Evolutionary conservation across 2,113 vertebrate genomes (phyloP).

Genomic region (Odontophorus gujanensis): DNA sequence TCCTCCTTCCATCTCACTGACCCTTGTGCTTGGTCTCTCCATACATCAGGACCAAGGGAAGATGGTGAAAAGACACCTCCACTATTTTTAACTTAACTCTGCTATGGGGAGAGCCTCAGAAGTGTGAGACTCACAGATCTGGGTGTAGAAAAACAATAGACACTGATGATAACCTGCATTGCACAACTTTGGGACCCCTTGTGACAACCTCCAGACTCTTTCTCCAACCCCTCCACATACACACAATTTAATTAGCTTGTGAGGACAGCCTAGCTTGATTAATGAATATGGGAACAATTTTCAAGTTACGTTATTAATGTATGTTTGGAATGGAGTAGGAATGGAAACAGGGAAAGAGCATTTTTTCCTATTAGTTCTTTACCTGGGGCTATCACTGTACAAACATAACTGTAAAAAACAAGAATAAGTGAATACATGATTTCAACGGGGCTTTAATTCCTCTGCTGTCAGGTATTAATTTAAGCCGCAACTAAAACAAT

Average conservation of each 20-base stretch:
- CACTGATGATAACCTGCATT: background rate
- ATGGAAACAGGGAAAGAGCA: background rate
- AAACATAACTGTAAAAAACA: conserved; percentile 11
- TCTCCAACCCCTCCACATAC: background rate
- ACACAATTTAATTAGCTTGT: background rate
- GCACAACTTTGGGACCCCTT: background rate
- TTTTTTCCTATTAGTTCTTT: conserved; percentile 48
- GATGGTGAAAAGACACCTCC: background rate
- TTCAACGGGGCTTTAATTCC: conserved; percentile 33
- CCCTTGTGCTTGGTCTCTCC: background rate
- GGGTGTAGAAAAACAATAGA: background rate
- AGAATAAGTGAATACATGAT: conserved; percentile 5
- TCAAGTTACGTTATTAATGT: conserved; percentile 2
- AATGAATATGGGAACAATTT: background rate
- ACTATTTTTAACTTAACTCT: background rate
- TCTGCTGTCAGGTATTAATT: conserved; percentile 67
- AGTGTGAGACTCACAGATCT: background rate
- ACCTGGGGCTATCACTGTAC: conserved; percentile 24
- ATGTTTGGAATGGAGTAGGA: conserved; percentile 35
- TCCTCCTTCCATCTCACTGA: background rate
- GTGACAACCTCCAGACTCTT: background rate
- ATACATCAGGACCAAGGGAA: background rate
- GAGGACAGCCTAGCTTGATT: background rate
- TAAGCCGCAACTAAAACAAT: conserved; percentile 17
- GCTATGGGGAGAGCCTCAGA: background rate